Evolutionary conservation across 2,113 vertebrate species (phyloP).

Genomic region (Myotis lucifugus): DNA sequence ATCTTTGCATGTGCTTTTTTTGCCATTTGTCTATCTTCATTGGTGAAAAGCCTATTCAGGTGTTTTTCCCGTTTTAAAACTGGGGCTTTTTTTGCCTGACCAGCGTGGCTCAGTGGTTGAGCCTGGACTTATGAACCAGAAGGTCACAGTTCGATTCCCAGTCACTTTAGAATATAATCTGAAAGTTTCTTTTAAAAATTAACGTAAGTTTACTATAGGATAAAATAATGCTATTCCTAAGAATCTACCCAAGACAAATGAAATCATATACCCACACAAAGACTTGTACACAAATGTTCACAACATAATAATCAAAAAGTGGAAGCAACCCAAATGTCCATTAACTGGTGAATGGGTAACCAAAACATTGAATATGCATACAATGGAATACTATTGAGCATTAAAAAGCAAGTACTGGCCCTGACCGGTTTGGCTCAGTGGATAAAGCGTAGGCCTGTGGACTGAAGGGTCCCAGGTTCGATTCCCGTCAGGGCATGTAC

Average conservation of each 20-base stretch:
- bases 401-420: not conserved
- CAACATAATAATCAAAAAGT: not conserved
- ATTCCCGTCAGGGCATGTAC: too few relatives aligned
- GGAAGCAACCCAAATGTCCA: not conserved
- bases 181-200: not conserved
- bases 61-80: too few relatives aligned
- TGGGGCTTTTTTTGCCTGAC: too few relatives aligned
- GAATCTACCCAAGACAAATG: not conserved
- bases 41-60: too few relatives aligned
- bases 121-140: too few relatives aligned
- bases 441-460: too few relatives aligned
- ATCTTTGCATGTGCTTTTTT: too few relatives aligned
- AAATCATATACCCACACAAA: not conserved
- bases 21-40: too few relatives aligned
- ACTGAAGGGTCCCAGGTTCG: too few relatives aligned
- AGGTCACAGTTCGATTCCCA: not conserved
- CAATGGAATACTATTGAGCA: not conserved
- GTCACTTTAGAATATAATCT: not conserved
- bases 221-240: not conserved
- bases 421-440: too few relatives aligned
- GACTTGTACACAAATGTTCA: not conserved
- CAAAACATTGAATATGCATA: not conserved
- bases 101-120: too few relatives aligned
- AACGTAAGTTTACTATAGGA: not conserved
- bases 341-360: not conserved